phyloP scores from a whole-genome alignment of 2,797 vertebrate species.

The Falco naumanni region DNA sequence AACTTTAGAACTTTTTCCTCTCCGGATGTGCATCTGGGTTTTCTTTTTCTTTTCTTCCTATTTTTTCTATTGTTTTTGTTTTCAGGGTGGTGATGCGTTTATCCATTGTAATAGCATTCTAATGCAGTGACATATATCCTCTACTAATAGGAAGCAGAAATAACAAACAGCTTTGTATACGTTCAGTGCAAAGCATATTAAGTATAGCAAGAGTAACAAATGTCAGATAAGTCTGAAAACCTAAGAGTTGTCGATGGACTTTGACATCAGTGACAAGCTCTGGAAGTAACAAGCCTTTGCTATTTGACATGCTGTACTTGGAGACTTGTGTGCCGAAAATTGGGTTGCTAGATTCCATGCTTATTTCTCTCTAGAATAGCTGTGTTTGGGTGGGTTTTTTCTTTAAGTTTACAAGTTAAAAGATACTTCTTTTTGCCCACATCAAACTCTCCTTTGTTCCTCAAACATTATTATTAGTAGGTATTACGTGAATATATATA shows the following conservation, averaged over 20 bases:
- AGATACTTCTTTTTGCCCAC: neutral
- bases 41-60: neutral
- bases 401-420: neutral
- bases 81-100: constrained; percentile 44
- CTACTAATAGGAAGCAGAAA: constrained; percentile 27
- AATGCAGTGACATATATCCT: constrained; percentile 29
- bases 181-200: neutral
- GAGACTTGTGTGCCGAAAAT: neutral
- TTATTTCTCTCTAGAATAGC: neutral
- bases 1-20: neutral
- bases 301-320: neutral
- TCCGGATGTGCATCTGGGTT: neutral
- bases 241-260: neutral
- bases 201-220: neutral
- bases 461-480: neutral
- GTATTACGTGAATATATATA: neutral
- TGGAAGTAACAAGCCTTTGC: neutral
- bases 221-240: neutral
- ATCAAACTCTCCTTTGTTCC: neutral
- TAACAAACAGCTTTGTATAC: neutral
- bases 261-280: neutral
- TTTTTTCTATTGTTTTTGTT: constrained; percentile 18
- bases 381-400: neutral
- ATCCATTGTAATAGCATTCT: constrained; percentile 36
- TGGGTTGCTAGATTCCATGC: neutral